Evolutionary conservation across 2,113 vertebrate genomes (phyloP).

Genomic region (Anseranas semipalmata): DNA sequence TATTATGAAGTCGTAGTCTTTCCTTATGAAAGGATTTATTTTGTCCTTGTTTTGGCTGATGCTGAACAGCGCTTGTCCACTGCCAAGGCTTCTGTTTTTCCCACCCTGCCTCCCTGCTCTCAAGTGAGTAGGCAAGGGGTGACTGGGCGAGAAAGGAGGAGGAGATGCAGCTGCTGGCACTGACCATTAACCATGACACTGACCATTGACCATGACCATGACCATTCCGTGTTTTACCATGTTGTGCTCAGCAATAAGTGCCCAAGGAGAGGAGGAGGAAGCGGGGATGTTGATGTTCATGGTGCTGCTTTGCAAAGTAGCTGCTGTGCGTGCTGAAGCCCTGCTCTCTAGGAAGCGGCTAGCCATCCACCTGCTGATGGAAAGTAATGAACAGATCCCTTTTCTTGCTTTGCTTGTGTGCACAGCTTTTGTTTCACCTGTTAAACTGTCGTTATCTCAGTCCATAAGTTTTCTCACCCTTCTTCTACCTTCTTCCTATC

Average conservation of each 20-base stretch:
- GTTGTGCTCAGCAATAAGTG: background rate
- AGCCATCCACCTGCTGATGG: background rate
- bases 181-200: no score
- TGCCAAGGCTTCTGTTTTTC: background rate
- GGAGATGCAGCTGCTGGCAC: background rate
- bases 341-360: background rate
- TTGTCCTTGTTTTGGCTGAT: background rate
- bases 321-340: background rate
- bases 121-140: background rate
- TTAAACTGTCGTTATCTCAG: background rate
- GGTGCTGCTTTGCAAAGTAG: background rate
- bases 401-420: background rate
- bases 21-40: background rate
- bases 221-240: background rate
- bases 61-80: background rate
- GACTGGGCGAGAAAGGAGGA: background rate
- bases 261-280: background rate
- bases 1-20: no score
- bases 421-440: background rate
- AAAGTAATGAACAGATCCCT: background rate
- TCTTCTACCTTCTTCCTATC: background rate
- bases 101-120: fast-evolving
- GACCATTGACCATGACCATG: no score
- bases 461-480: background rate
- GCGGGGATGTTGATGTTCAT: background rate